Base-by-base conservation (phyloP, 2,888 invertebrate species). In the Blastobasis adustella region DNA sequence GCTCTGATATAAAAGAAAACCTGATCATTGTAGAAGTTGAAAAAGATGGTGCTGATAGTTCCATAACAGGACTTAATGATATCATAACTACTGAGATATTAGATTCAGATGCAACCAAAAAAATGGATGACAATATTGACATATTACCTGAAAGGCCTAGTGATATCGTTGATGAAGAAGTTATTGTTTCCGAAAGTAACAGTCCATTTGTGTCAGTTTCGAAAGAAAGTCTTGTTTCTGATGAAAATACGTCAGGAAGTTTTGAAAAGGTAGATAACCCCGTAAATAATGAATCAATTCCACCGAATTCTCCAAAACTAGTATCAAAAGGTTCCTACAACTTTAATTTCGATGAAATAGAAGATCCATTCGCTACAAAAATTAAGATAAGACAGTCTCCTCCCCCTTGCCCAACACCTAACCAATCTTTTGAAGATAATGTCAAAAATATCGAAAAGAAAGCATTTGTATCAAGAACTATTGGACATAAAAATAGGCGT, bases 341-440 rank as follows among this genome's bases (percentile, higher is more conserved):
- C 57, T 79, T 82, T 38, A 77, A 84, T 62, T 84, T 86, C 60
- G 85, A 85, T 63, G 80, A 83, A 45, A 73, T 80, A 50, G 78
- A 82, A 51, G 72, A 86, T 62, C 86, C 83, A 41, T 87, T 86
- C 66, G 77, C 75, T 9, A 82, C 78, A 4, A 83, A 82, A 75
- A 74, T 72, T 37, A 82, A 77, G 59, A 77, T 83, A 10, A 70
- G 79, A 51, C 52, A 66, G 52, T 82, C 84, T 5, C 83, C 85
- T 10, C 61, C 79, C 10, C 59, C 65, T 37, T 62, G 38, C 5
- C 42, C n/a, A 37, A 63, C 65, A 44, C 62, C 60, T 10, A 62
- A 52, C 45, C 60, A 64, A 51, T 5, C 49, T 9, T 47, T 52
- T 47, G 57, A 60, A 49, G 9, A 41, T 5, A 56, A 52, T 40